phyloP scores from a whole-genome alignment of 2,113 vertebrate species.

The Podarcis cretensis region DNA sequence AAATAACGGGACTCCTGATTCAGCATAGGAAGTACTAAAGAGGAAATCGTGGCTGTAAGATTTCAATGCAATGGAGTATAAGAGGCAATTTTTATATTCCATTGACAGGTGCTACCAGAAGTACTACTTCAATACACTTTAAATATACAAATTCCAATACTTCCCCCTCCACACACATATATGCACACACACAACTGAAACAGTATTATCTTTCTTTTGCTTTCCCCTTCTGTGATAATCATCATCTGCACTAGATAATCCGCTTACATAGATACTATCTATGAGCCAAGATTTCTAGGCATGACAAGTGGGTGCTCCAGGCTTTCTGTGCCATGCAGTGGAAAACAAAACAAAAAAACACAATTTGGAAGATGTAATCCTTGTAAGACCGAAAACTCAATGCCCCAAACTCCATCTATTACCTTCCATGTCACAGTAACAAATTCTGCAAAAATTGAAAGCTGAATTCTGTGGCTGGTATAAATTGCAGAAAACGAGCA shows the following conservation, averaged over 20 bases:
- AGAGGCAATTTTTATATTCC: not conserved
- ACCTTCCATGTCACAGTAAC: not conserved
- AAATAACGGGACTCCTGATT: constrained; percentile 35
- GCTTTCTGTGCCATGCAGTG: not conserved
- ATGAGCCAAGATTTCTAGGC: not conserved
- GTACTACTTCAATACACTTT: rapidly evolving
- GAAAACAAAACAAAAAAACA: not conserved
- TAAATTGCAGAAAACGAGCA: not conserved
- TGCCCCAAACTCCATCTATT: not conserved
- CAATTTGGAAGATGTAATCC: not conserved
- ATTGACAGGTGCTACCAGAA: not conserved
- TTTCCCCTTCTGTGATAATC: not conserved
- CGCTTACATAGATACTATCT: not conserved
- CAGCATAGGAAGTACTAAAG: constrained; percentile 44
- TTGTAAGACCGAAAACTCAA: not conserved
- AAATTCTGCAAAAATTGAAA: not conserved
- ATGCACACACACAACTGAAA: no score
- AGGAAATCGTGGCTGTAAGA: constrained; percentile 29
- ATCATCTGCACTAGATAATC: not conserved
- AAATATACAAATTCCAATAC: not conserved
- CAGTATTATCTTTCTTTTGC: not conserved
- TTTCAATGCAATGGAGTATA: constrained; percentile 15
- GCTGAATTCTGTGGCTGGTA: not conserved
- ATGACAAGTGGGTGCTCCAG: not conserved
- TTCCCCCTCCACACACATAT: not conserved